Conservation (phyloP, 2,797 vertebrate species). For the Selene dorsalis region DNA sequence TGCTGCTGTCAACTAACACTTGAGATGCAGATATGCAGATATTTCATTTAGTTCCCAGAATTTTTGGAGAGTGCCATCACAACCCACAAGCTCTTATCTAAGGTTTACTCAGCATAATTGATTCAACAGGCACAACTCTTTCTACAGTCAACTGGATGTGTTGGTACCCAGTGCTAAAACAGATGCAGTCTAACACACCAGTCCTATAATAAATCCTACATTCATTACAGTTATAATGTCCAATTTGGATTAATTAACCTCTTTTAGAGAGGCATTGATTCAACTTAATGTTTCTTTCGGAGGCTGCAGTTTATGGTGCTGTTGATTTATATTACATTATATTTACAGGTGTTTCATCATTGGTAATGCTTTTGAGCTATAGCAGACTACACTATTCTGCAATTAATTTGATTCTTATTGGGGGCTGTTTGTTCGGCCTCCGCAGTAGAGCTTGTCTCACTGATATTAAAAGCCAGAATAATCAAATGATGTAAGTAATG, state of each 20-base stretch:
- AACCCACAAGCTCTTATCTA: slow-evolving; percentile 49
- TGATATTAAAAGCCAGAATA: slow-evolving; percentile 45
- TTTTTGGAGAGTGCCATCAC: slow-evolving; percentile 43
- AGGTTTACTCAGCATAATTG: slow-evolving; percentile 61
- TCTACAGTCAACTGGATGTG: not conserved
- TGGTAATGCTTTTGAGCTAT: slow-evolving; percentile 27
- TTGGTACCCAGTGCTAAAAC: not conserved
- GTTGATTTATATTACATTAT: not conserved
- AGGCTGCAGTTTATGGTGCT: not conserved
- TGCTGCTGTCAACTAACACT: slow-evolving; percentile 13
- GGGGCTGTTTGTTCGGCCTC: slow-evolving; percentile 34
- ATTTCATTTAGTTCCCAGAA: slow-evolving; percentile 49
- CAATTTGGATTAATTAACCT: not conserved
- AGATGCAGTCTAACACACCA: not conserved
- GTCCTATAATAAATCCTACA: not conserved
- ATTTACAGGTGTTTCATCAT: not conserved
- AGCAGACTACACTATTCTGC: slow-evolving; percentile 20
- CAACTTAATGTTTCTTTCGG: not conserved
- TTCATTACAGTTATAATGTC: not conserved
- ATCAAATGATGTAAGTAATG: slow-evolving; percentile 36
- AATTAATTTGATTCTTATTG: slow-evolving; percentile 38
- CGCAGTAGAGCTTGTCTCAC: slow-evolving; percentile 7
- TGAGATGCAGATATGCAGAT: not conserved
- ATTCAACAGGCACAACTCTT: slow-evolving; percentile 58
- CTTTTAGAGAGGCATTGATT: not conserved